Evolutionary conservation across 2,113 vertebrate species (phyloP).

Genomic region (Toxostoma redivivum): DNA sequence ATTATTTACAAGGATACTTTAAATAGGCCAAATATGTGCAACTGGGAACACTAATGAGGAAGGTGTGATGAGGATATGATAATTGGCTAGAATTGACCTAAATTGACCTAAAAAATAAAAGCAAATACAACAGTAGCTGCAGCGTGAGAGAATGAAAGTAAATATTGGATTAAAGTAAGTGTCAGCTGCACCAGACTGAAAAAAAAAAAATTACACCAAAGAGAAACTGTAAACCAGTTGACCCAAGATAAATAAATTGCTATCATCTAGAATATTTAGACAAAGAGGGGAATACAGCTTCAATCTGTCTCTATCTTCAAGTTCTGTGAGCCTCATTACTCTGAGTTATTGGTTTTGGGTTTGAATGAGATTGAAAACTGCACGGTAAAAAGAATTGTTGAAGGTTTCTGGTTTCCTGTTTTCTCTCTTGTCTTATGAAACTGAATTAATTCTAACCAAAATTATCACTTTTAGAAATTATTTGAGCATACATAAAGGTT

Average conservation of each 20-base stretch:
- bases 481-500: not conserved
- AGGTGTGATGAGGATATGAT: not conserved
- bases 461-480: not conserved
- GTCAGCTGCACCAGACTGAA: fast-evolving
- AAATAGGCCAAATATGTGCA: not conserved
- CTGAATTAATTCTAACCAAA: not conserved
- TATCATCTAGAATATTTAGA: not conserved
- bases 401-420: not conserved
- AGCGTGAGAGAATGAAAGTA: not conserved
- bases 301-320: not conserved
- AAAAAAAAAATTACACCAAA: not conserved
- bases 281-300: not conserved
- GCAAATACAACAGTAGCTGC: not conserved
- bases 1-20: not conserved
- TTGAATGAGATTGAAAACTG: not conserved
- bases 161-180: not conserved
- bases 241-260: not conserved
- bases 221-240: not conserved
- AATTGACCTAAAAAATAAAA: not conserved
- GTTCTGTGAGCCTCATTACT: not conserved
- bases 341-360: not conserved
- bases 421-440: not conserved
- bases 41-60: not conserved
- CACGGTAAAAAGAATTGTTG: not conserved
- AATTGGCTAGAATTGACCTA: not conserved